A percentile compares a stretch with the other conserved stretches of the same genome.
Conservation (phyloP, 2,888 invertebrate genomes). For the Leptopterna dolabrata region DNA sequence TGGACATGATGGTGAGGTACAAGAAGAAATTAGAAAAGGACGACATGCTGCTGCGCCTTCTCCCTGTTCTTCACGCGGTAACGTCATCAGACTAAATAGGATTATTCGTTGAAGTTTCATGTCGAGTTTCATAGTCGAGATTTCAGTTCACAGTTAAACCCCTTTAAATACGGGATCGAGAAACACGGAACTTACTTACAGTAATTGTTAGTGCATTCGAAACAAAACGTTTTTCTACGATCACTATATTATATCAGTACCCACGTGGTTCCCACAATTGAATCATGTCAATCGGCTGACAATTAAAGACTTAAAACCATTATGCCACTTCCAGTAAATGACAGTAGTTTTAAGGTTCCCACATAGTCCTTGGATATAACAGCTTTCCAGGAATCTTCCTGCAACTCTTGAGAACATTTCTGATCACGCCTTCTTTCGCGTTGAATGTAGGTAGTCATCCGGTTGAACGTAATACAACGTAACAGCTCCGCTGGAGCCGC, state of each 20-base stretch:
- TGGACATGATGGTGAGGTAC: conserved; percentile 54
- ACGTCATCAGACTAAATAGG: neutral
- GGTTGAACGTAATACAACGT: no score
- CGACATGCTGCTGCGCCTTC: conserved; percentile 41
- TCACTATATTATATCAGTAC: neutral
- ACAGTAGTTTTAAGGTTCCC: neutral
- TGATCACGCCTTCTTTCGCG: neutral
- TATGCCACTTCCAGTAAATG: neutral
- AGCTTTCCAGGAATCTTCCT: neutral
- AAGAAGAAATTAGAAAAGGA: conserved; percentile 57
- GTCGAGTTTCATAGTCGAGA: no score
- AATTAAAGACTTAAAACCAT: neutral
- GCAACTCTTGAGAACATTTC: neutral
- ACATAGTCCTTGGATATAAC: neutral
- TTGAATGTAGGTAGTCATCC: no score
- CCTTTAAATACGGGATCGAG: neutral
- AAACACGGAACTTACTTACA: neutral
- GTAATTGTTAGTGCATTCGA: neutral
- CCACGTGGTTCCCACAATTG: neutral
- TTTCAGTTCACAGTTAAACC: no score
- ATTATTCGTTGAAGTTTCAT: no score
- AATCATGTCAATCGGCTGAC: neutral
- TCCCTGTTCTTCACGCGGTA: conserved; percentile 53
- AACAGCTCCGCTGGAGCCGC: no score
- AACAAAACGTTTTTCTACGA: neutral